phyloP scores from a whole-genome alignment of 1,140 invertebrate genomes.

The Diabrotica undecimpunctata region DNA sequence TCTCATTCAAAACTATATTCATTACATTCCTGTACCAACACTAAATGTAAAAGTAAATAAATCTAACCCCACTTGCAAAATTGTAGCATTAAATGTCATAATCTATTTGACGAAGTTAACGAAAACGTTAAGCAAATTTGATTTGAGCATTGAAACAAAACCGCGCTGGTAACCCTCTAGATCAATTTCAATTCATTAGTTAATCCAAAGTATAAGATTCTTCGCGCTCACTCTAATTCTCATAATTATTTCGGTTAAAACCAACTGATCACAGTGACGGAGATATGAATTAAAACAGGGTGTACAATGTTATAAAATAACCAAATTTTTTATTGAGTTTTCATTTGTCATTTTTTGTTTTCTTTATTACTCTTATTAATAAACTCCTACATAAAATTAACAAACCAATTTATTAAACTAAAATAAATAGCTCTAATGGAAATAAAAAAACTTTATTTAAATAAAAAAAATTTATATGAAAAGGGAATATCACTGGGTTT shows the following conservation, averaged over 20 bases:
- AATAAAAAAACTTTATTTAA: too few relatives aligned
- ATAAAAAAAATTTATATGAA: too few relatives aligned
- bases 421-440: too few relatives aligned
- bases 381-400: too few relatives aligned
- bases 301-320: too few relatives aligned
- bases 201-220: conserved; percentile 33
- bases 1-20: too few relatives aligned
- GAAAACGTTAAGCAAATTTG: conserved; percentile 28
- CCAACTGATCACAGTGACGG: conserved; percentile 13
- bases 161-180: conserved; percentile 36
- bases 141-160: conserved; percentile 44
- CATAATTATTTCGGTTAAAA: conserved; percentile 46
- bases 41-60: neutral
- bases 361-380: too few relatives aligned
- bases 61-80: neutral
- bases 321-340: too few relatives aligned
- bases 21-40: neutral
- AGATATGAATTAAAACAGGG: too few relatives aligned
- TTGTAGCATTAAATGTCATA: conserved; percentile 9
- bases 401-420: too few relatives aligned
- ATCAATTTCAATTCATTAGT: conserved; percentile 48
- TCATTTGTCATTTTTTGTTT: too few relatives aligned
- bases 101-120: conserved; percentile 14
- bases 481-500: too few relatives aligned
- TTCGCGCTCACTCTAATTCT: conserved; percentile 42